Conservation (phyloP, 2,113 vertebrate genomes). For the Leptobrachium ailaonicum region DNA sequence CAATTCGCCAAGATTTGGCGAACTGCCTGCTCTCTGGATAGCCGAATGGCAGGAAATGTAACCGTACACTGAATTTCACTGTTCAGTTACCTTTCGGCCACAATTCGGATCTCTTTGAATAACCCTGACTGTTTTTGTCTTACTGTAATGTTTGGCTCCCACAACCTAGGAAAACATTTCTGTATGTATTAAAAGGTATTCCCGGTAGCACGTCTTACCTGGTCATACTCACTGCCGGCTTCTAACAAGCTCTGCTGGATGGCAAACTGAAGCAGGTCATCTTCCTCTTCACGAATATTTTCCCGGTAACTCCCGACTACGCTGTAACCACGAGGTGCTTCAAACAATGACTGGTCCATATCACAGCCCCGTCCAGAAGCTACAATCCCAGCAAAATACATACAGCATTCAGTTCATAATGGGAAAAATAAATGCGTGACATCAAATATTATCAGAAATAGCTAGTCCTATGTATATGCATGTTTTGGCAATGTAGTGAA, state of each 20-base stretch:
- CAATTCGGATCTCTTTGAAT: too few relatives aligned
- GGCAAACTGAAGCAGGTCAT: constrained; percentile 90
- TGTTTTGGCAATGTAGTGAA: constrained; percentile 36
- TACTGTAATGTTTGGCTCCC: too few relatives aligned
- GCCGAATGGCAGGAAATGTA: too few relatives aligned
- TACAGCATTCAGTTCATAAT: background rate
- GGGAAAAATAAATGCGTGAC: background rate
- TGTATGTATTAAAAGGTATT: background rate
- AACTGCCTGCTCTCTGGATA: too few relatives aligned
- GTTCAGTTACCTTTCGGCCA: too few relatives aligned
- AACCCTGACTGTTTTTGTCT: too few relatives aligned
- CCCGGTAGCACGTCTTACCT: constrained; percentile 68
- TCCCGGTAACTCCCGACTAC: constrained; percentile 84
- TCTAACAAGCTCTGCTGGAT: constrained; percentile 97
- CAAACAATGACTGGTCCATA: constrained; percentile 87
- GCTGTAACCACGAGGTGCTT: constrained; percentile 89
- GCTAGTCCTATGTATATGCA: constrained; percentile 18
- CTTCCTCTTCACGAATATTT: constrained; percentile 84
- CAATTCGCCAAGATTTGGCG: too few relatives aligned
- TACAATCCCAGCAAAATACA: constrained; percentile 51
- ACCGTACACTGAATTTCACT: too few relatives aligned
- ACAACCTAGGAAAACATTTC: too few relatives aligned
- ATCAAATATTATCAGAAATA: background rate
- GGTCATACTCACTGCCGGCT: constrained; percentile 90
- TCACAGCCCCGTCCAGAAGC: constrained; percentile 86